Percentiles rank a stretch among this genome's conserved stretches.
These are phyloP conservation scores for Cremastobaeus sp. DNA, from an alignment of 2,888 invertebrate genomes.

Conservation along the genomic window DNA sequence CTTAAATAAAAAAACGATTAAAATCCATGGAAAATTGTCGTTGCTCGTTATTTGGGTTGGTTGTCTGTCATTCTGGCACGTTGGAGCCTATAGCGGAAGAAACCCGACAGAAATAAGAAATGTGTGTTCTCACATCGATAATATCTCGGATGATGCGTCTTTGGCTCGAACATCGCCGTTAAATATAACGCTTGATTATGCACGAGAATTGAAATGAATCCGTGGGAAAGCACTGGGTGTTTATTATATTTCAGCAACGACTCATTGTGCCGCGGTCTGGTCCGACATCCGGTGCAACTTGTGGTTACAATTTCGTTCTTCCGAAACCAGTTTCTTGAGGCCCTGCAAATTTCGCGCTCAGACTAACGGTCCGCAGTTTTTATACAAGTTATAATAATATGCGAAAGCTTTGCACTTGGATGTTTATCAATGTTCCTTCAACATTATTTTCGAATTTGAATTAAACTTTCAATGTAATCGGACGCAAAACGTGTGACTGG, in stretches of 20 bases:
- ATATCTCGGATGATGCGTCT: conserved; percentile 7
- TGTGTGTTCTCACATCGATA: conserved; percentile 19
- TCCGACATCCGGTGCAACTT: conserved; percentile 47
- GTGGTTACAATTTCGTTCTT: conserved; percentile 41
- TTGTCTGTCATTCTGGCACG: neutral
- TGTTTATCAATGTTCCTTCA: too few species aligned
- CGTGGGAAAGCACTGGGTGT: conserved; percentile 53
- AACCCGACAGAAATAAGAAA: neutral
- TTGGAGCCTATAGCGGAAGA: neutral
- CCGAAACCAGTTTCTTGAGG: conserved; percentile 41
- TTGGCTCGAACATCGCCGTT: conserved; percentile 17
- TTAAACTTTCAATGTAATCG: neutral
- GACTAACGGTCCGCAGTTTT: too few species aligned
- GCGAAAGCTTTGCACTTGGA: too few species aligned
- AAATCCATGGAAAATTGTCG: too few species aligned
- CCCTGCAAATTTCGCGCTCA: conserved; percentile 11
- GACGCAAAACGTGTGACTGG: neutral
- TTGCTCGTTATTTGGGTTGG: too few species aligned
- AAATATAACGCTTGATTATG: conserved; percentile 46
- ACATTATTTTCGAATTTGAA: too few species aligned
- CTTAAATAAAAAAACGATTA: too few species aligned
- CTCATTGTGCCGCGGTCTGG: conserved; percentile 31
- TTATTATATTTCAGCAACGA: conserved; percentile 50
- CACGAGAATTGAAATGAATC: conserved; percentile 35
- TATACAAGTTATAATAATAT: too few species aligned